Conservation (phyloP, 2,113 vertebrate genomes). For the Catharus bicknelli region DNA sequence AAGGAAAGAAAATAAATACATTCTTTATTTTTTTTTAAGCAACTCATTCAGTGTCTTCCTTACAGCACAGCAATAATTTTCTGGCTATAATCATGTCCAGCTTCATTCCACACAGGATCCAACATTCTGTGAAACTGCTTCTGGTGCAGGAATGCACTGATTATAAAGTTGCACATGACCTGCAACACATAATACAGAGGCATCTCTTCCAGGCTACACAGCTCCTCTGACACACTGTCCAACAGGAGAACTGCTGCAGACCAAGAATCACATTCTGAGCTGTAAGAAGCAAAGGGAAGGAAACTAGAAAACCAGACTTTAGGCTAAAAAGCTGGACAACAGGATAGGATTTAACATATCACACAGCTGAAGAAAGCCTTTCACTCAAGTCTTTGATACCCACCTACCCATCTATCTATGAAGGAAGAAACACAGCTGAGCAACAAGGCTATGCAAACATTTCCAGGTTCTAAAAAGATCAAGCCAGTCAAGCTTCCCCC, state of each 20-base stretch:
- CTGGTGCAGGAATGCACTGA: background rate
- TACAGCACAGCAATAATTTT: background rate
- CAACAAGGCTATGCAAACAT: conserved; percentile 50
- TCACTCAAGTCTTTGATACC: background rate
- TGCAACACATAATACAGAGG: background rate
- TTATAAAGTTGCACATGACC: background rate
- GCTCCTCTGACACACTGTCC: background rate
- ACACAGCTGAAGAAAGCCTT: background rate
- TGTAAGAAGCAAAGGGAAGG: background rate
- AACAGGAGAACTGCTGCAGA: background rate
- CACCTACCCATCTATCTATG: background rate
- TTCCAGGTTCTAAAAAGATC: conserved; percentile 48
- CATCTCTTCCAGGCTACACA: background rate
- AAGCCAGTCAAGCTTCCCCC: conserved; percentile 41
- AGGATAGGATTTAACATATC: background rate
- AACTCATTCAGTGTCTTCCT: background rate
- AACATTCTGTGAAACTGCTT: background rate
- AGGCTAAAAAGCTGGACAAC: background rate
- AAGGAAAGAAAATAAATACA: background rate
- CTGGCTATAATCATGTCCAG: background rate
- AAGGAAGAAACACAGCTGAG: background rate
- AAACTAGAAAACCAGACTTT: background rate
- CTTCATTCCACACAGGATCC: background rate
- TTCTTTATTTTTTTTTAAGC: background rate
- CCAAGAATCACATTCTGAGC: fast-evolving